phyloP scores from a whole-genome alignment of 2,113 vertebrate species.

The Clarias macrocephalus region DNA sequence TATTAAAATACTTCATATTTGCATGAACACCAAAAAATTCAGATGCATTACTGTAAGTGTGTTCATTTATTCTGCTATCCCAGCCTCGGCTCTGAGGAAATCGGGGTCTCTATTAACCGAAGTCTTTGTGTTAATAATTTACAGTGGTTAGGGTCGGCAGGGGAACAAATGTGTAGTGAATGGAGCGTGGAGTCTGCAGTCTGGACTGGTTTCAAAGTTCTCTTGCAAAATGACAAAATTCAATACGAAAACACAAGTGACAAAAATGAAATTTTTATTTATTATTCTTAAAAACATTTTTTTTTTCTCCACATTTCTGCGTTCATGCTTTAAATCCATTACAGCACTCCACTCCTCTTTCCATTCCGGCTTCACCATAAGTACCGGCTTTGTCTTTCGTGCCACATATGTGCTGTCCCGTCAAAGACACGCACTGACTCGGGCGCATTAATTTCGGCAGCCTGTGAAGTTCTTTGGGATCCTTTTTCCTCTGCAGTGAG shows the following conservation, averaged over 20 bases:
- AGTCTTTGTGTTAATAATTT: conserved; percentile 28
- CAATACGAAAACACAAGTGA: neutral
- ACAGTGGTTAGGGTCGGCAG: conserved; percentile 19
- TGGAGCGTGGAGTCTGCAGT: neutral
- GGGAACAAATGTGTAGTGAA: neutral
- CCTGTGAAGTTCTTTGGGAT: conserved; percentile 15
- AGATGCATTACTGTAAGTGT: neutral
- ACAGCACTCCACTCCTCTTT: neutral
- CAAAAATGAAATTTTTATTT: neutral
- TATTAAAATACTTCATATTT: neutral
- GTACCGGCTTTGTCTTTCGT: conserved; percentile 5
- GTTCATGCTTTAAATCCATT: neutral
- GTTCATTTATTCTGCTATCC: neutral
- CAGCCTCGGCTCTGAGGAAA: neutral
- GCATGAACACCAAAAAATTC: neutral
- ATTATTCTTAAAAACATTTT: neutral
- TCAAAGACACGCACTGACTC: conserved; percentile 8
- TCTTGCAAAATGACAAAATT: neutral
- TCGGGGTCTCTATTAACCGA: neutral
- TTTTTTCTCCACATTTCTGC: neutral
- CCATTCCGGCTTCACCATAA: neutral
- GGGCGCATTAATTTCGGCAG: neutral
- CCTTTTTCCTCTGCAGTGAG: conserved; percentile 4
- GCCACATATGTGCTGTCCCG: neutral
- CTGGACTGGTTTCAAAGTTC: neutral